phyloP scores from a whole-genome alignment of 2,888 invertebrate species.

The Formica aserva region DNA sequence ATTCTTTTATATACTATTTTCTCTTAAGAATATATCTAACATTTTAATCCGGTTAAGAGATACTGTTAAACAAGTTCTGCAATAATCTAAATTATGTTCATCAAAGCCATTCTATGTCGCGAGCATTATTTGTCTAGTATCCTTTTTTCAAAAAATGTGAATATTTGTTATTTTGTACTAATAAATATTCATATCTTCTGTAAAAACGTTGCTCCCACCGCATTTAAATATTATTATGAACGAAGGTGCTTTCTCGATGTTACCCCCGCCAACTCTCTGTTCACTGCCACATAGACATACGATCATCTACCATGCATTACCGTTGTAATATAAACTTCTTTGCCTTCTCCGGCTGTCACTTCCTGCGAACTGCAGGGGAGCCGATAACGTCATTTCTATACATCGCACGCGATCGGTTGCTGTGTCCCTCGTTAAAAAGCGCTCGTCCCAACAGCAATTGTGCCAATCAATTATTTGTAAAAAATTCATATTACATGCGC shows the following conservation, averaged over 20 bases:
- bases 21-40: neutral
- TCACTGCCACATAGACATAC: conserved; percentile 48
- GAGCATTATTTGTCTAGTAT: neutral
- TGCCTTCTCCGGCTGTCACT: conserved; percentile 55
- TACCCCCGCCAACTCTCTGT: conserved; percentile 37
- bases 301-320: conserved; percentile 27
- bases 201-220: conserved; percentile 31
- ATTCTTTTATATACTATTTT: neutral
- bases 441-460: neutral
- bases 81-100: neutral
- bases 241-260: conserved; percentile 53
- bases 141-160: neutral
- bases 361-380: conserved; percentile 36
- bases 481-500: conserved; percentile 9
- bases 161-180: neutral
- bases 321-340: conserved; percentile 64
- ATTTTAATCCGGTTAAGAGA: neutral
- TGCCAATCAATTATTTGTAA: neutral
- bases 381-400: conserved; percentile 35
- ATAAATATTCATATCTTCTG: neutral
- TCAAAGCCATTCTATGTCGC: neutral
- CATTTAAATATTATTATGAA: conserved; percentile 51
- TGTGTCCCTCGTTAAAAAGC: neutral
- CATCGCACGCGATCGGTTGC: neutral
- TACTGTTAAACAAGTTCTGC: neutral